Conservation (phyloP, 2,113 vertebrate genomes). For the Tragelaphus buxtoni region DNA sequence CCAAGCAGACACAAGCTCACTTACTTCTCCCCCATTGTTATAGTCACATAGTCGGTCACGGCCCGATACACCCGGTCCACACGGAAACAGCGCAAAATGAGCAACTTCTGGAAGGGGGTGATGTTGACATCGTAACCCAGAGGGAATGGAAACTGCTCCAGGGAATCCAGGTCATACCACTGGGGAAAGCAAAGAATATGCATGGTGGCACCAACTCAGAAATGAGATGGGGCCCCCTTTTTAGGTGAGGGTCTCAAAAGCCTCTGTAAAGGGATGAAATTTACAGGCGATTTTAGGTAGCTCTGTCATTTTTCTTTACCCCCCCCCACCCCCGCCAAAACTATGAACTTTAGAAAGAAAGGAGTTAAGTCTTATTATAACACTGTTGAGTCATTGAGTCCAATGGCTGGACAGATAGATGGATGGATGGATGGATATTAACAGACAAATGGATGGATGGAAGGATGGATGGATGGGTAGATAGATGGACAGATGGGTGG, state of each 20-base stretch:
- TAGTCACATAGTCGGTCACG: slow-evolving; percentile 88
- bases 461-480: no score
- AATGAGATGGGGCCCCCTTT: fast-evolving
- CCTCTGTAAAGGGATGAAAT: background rate
- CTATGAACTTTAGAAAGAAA: background rate
- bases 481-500: background rate
- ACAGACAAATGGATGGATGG: fast-evolving
- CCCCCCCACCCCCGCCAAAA: background rate
- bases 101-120: slow-evolving; percentile 90
- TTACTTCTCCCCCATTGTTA: slow-evolving; percentile 92
- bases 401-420: fast-evolving
- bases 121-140: slow-evolving; percentile 83
- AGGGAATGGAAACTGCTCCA: slow-evolving; percentile 88
- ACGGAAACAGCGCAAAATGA: slow-evolving; percentile 93
- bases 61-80: slow-evolving; percentile 95
- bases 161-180: slow-evolving; percentile 92
- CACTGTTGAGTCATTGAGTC: background rate
- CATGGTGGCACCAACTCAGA: fast-evolving
- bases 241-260: background rate
- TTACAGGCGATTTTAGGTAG: background rate
- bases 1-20: background rate
- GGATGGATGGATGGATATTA: background rate
- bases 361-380: no score
- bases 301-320: background rate
- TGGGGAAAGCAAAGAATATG: slow-evolving; percentile 62